Percentiles rank a stretch among this genome's conserved stretches.
These are phyloP conservation scores for Tichodroma muraria DNA, from an alignment of 2,113 vertebrate species.

Conservation along the genomic window DNA sequence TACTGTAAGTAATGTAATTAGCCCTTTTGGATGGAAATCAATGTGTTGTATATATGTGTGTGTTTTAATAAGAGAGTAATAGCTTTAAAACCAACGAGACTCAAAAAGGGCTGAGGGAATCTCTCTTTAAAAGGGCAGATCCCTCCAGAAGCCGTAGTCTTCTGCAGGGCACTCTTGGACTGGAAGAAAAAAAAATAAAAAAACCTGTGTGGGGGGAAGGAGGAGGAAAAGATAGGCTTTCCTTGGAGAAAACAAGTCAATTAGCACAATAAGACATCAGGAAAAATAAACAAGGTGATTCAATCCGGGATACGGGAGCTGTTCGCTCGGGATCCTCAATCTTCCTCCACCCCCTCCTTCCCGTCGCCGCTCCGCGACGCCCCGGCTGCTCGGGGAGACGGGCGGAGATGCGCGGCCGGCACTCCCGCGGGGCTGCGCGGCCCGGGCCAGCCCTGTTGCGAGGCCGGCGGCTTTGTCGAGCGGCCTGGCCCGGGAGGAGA, in stretches of 20 bases:
- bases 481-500: too few species aligned
- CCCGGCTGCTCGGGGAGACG: neutral
- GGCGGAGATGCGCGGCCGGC: neutral
- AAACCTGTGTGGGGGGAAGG: neutral
- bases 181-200: too few species aligned
- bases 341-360: neutral
- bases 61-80: constrained; percentile 42
- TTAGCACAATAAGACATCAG: neutral
- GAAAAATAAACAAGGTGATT: constrained; percentile 21
- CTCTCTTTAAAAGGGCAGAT: constrained; percentile 19
- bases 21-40: constrained; percentile 71
- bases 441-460: neutral
- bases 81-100: neutral
- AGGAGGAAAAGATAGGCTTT: neutral
- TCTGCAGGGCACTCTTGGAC: neutral
- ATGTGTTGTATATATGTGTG: constrained; percentile 33
- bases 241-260: constrained; percentile 20
- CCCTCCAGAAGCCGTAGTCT: neutral
- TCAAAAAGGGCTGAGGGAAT: constrained; percentile 16
- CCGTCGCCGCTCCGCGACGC: neutral
- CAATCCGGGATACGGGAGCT: neutral
- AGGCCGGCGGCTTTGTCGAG: too few species aligned
- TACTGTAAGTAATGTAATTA: constrained; percentile 79
- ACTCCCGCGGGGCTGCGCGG: neutral
- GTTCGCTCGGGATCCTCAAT: neutral